Base-by-base conservation (phyloP, 2,797 vertebrate species). In the Onychomys torridus region DNA sequence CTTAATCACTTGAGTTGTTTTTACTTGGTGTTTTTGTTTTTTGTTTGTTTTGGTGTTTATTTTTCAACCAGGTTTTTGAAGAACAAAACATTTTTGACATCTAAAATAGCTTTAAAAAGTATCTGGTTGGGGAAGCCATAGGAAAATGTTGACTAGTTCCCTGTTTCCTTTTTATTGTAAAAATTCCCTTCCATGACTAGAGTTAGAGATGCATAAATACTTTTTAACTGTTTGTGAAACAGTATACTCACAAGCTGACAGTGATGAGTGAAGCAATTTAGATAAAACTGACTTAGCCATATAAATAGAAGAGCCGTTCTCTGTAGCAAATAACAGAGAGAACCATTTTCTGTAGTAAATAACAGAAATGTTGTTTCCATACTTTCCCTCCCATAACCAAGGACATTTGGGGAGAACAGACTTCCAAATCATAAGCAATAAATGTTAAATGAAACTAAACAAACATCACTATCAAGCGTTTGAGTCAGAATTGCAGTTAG, bases 381-480 rank as follows among this genome's bases (percentile, higher is more conserved):
- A 5, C 2, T 89, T 83, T 59, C 65, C 32, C 37, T 87, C 37
- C 37, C 32, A 46, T 89, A 69, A 83, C 43, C 61, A 93, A 91
- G 91, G 61, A 95, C 49, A 77, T 93, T 92, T 73, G 25, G 5
- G 37, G 27, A 95, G 55, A 85, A 69, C 25, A 82, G 61, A 65
- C 17, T 88, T 97, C 63, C 40, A 78, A 85, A 46, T 89, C 37
- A n/a, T 11, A 49, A 77, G 37, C 93, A 94, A 59, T 92, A 95
- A 95, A 81, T 73, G 69, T 79, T 59, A 87, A 96, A 67, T 82
- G 86, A 93, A 96, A 97, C 95, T 65, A 95, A 71, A 81, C 37
- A 73, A 92, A 77, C 88, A 55, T 69, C 21, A 77, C 84, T 96
- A 93, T 96, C 81, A 83, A 77, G 59, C 14, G 73, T 95, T 97